Evolutionary conservation across 2,113 vertebrate genomes (phyloP), one percentile per base, ranked within the genome.

Genomic region (Ictalurus furcatus): DNA sequence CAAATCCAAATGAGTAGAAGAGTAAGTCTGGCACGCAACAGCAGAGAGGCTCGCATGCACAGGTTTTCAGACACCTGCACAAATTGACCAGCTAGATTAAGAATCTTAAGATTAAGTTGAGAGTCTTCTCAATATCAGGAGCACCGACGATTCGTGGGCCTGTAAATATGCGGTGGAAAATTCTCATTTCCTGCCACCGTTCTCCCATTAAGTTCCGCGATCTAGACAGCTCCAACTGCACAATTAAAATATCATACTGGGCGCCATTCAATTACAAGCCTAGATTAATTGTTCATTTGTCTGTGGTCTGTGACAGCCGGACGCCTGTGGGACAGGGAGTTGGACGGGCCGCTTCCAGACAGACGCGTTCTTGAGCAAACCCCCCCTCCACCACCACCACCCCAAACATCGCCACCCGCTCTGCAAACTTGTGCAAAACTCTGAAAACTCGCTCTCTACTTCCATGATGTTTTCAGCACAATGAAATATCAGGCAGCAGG

Each of bases 281-380:
- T 81, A 91, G 91, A 91, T 91, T 92, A 92, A 92, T 91, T 92
- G 91, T 92, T 92, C 91, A 92, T 91, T 92, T 92, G 92, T 92
- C 92, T 91, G 91, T 89, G 91, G 90, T 92, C 85, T 92, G 90
- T 90, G 91, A 92, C 91, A 92, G 91, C 85, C 92, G 89, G 90
- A 90, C 86, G 91, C 89, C 73, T 83, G 74, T 85, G 91, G 90
- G 90, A 90, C 79, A 74, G 87, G 90, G 91, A 92, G 86, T 91
- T 89, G 90, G 92, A 87, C 34, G 54, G 89, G 83, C 88, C 54
- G 86, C 85, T 88, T 90, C 71, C 73, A 91, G 88, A 92, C 91
- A 92, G 90, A 92, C 90, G 90, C 90, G 88, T 87, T 92, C 87
- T 88, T 88, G 91, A 90, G 88, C 87, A 91, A 92, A 90, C 89